Conservation (phyloP, 2,797 vertebrate species). For the Sphenodon punctatus region DNA sequence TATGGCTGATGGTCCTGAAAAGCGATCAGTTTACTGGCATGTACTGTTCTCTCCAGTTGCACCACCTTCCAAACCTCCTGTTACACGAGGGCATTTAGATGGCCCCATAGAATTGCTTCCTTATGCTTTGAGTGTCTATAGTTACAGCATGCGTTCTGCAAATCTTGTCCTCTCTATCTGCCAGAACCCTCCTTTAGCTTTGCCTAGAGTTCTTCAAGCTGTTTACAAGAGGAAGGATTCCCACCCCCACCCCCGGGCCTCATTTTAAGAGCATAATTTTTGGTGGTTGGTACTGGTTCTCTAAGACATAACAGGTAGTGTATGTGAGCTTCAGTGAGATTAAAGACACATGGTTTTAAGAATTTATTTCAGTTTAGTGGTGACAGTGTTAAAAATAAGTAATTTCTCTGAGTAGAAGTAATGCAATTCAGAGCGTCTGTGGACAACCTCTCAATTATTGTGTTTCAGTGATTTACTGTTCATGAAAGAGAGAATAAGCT, state of each 20-base stretch:
- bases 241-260: neutral
- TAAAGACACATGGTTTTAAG: neutral
- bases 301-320: neutral
- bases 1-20: neutral
- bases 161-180: neutral
- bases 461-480: constrained; percentile 45
- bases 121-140: neutral
- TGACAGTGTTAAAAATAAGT: neutral
- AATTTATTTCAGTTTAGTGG: neutral
- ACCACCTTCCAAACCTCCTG: no score
- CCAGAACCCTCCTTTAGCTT: neutral
- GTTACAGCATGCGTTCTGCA: neutral
- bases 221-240: neutral
- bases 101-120: no score
- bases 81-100: no score
- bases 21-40: neutral
- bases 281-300: neutral
- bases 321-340: neutral
- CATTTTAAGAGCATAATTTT: neutral
- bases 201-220: neutral
- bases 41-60: neutral
- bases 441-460: neutral
- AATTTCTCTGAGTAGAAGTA: neutral
- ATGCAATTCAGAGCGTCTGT: neutral
- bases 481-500: constrained; percentile 32